Conservation (phyloP, 2,888 invertebrate genomes). For the Epicampocera succincta region DNA sequence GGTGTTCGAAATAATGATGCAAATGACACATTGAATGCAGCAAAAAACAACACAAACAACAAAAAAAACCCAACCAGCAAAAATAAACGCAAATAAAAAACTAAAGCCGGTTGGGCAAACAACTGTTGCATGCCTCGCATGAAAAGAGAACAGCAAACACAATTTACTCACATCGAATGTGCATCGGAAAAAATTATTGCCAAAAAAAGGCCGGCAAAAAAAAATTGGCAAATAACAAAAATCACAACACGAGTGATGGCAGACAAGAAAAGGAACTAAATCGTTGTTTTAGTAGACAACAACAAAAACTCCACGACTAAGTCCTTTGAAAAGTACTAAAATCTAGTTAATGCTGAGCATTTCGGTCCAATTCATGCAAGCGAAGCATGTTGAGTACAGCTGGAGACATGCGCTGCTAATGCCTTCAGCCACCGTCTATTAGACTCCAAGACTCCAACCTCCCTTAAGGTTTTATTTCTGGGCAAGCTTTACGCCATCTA, state of each 20-base stretch:
- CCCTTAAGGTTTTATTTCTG: too few relatives aligned
- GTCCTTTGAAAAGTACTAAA: too few relatives aligned
- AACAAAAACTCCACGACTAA: too few relatives aligned
- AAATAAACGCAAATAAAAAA: conserved; percentile 18
- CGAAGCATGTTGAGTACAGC: too few relatives aligned
- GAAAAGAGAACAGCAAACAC: conserved; percentile 35
- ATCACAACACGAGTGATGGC: conserved; percentile 24
- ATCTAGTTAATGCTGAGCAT: too few relatives aligned
- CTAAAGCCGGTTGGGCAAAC: conserved; percentile 61
- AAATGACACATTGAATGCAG: conserved; percentile 57
- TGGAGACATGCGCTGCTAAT: too few relatives aligned
- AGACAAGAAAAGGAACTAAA: conserved; percentile 17
- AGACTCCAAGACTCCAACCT: too few relatives aligned
- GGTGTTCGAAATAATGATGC: conserved; percentile 54
- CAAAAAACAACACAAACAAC: conserved; percentile 42
- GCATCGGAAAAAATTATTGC: conserved; percentile 57
- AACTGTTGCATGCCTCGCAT: conserved; percentile 60
- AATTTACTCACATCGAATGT: conserved; percentile 20
- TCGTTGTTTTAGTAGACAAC: neutral
- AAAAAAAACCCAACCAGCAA: too few relatives aligned
- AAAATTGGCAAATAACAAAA: conserved; percentile 56
- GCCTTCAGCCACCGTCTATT: too few relatives aligned
- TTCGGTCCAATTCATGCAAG: too few relatives aligned
- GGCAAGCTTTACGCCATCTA: too few relatives aligned
- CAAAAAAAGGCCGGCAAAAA: conserved; percentile 59